These are phyloP conservation scores for Tinea trinotella DNA, from an alignment of 2,888 invertebrate species.

Conservation along the genomic window DNA sequence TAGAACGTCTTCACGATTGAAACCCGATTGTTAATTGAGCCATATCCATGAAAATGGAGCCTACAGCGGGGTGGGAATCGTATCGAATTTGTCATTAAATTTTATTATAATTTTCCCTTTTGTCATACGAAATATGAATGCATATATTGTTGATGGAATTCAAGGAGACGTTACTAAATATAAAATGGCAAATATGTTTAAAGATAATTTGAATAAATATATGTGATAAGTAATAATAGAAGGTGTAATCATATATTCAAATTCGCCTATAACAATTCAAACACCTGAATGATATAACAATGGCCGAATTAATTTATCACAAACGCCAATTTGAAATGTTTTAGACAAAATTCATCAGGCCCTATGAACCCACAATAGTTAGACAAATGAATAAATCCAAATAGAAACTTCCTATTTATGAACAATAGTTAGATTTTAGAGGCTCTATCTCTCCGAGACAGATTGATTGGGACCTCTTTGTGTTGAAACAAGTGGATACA, in stretches of 20 bases:
- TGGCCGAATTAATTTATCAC: slow-evolving; percentile 9
- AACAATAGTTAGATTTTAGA: slow-evolving; percentile 71
- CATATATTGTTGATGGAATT: not conserved
- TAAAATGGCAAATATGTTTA: not conserved
- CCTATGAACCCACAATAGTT: slow-evolving; percentile 53
- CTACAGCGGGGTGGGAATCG: slow-evolving; percentile 49
- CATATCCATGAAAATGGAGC: slow-evolving; percentile 70
- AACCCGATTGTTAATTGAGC: slow-evolving; percentile 73
- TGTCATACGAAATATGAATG: not conserved
- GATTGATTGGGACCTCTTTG: slow-evolving; percentile 65
- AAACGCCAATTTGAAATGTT: slow-evolving; percentile 10
- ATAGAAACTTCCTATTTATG: slow-evolving; percentile 69
- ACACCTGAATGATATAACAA: slow-evolving; percentile 14
- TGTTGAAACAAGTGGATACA: slow-evolving; percentile 43
- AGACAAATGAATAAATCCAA: slow-evolving; percentile 72
- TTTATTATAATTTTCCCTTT: slow-evolving; percentile 38
- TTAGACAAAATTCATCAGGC: slow-evolving; percentile 12
- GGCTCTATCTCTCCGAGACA: slow-evolving; percentile 68
- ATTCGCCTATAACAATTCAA: not conserved
- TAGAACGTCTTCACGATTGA: slow-evolving; percentile 69
- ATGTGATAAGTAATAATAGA: not conserved
- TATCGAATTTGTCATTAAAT: slow-evolving; percentile 66
- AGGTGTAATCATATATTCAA: slow-evolving; percentile 8
- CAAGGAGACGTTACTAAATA: not conserved
- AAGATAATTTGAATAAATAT: not conserved